Conservation (phyloP, 2,113 vertebrate species). For the Choloepus hoffmanni region DNA sequence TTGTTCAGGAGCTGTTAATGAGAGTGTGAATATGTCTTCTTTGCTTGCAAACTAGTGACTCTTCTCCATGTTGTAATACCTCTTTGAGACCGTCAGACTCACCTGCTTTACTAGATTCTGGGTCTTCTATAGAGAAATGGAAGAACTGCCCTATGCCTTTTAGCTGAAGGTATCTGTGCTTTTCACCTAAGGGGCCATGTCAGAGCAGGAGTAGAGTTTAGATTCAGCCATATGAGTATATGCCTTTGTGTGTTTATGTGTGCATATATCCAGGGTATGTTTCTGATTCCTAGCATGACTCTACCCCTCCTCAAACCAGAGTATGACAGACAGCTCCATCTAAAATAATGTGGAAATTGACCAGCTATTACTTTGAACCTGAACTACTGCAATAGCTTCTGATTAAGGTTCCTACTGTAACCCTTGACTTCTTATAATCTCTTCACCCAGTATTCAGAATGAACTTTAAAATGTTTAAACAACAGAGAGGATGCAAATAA, state of each 20-base stretch:
- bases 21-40: background rate
- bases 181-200: background rate
- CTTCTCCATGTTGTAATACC: background rate
- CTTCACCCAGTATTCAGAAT: too few relatives aligned
- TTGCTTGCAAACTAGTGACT: background rate
- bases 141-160: background rate
- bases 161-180: slow-evolving; percentile 22
- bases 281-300: background rate
- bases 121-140: slow-evolving; percentile 17
- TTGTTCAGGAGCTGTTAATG: background rate
- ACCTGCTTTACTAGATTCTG: background rate
- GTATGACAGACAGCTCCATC: background rate
- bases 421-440: background rate
- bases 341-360: background rate
- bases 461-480: background rate
- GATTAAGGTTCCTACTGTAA: background rate
- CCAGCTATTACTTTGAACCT: background rate
- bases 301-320: background rate
- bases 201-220: background rate
- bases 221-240: background rate
- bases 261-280: background rate
- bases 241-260: background rate
- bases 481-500: too few relatives aligned
- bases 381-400: background rate
- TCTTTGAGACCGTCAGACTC: background rate